Percentiles rank a stretch among this genome's conserved stretches.
Evolutionary conservation across 2,888 invertebrate genomes (phyloP).

Genomic region (Bimastos eiseni): DNA sequence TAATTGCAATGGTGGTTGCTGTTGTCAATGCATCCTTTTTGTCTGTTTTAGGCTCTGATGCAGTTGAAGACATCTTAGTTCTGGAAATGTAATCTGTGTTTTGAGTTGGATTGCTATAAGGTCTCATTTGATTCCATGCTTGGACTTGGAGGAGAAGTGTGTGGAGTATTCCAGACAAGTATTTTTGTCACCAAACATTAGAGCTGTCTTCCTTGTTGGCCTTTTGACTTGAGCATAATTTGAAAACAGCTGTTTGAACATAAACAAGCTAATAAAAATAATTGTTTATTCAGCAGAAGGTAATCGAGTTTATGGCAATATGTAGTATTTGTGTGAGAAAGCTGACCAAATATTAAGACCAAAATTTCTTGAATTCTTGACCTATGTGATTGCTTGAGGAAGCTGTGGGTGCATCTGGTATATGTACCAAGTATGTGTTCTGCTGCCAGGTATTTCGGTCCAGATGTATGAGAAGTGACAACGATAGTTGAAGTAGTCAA

Average conservation of each 20-base stretch:
- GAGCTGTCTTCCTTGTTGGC: background rate
- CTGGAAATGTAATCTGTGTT: background rate
- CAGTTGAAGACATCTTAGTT: slow-evolving; percentile 18
- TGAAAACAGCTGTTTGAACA: background rate
- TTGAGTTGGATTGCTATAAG: background rate
- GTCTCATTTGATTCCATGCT: background rate
- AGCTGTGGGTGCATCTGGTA: background rate
- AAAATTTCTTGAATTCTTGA: background rate
- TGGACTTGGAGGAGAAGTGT: background rate
- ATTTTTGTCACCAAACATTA: background rate
- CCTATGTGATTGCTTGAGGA: background rate
- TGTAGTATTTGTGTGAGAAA: background rate
- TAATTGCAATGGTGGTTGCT: background rate
- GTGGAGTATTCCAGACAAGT: background rate
- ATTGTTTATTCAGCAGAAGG: background rate
- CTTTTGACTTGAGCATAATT: background rate
- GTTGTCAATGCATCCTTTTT: background rate
- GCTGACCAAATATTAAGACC: background rate
- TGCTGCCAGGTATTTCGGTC: no score
- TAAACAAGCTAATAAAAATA: background rate
- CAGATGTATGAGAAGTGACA: no score
- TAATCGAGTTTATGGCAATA: background rate
- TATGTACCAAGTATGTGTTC: no score
- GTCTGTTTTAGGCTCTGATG: slow-evolving; percentile 16
- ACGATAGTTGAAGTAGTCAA: no score